phyloP scores from a whole-genome alignment of 1,140 invertebrate species.

The Bombus affinis region DNA sequence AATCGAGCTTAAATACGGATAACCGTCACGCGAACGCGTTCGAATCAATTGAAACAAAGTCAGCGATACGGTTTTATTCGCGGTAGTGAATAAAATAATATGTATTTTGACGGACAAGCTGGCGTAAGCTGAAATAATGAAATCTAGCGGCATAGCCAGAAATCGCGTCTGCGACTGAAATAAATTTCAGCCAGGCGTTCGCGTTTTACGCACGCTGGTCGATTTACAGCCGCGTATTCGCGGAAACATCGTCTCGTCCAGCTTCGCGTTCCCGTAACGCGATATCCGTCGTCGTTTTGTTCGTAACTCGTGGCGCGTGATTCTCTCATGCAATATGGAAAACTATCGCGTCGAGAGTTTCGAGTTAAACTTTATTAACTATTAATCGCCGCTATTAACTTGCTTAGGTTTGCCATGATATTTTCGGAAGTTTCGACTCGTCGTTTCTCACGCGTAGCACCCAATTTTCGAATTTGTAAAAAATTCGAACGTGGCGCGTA shows the following conservation, averaged over 20 bases:
- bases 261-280: not conserved
- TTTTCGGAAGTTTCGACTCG: not conserved
- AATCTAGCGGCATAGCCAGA: not conserved
- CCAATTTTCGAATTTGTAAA: not conserved
- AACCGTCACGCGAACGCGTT: not conserved
- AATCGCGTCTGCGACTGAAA: constrained; percentile 37
- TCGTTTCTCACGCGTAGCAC: no score
- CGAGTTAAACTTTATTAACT: not conserved
- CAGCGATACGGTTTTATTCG: constrained; percentile 24
- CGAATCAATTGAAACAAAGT: constrained; percentile 7
- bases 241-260: not conserved
- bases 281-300: not conserved
- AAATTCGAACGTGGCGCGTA: not conserved
- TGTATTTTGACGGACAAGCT: constrained; percentile 28
- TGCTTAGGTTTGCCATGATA: no score
- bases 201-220: not conserved
- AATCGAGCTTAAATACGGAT: constrained; percentile 3
- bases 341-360: not conserved
- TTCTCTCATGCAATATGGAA: not conserved
- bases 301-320: no score
- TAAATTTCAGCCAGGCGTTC: constrained; percentile 14
- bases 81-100: constrained; percentile 38
- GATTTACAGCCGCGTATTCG: not conserved
- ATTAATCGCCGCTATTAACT: not conserved
- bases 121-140: constrained; percentile 29